Base-by-base conservation (phyloP, 2,888 invertebrate genomes). In the Sussaba pulchella region DNA sequence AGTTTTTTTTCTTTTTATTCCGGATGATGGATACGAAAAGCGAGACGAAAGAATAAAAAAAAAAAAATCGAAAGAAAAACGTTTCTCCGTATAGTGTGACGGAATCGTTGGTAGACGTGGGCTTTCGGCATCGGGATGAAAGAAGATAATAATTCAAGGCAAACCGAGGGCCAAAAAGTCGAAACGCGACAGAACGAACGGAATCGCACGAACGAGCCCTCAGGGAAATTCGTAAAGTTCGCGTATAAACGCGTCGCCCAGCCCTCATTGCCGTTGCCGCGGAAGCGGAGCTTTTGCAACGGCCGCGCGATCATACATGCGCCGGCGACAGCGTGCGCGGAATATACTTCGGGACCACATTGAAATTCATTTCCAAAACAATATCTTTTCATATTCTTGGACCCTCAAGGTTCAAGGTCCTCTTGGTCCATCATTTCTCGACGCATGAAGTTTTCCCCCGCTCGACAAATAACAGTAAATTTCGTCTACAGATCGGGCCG, bases 151-250 rank as follows among this genome's bases (percentile, higher is more conserved):
- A 80, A 83, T 79, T 78, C 2, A 79, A 67, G 79, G 59, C 43
- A 52, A 69, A 71, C 43, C 43, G 21, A 17, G 43, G 24, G 69
- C 12, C 41, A 31, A 43, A 43, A 69, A 67, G 63, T 36, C 14
- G 31, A 57, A 45, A 39, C 45, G 67, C 39, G 73, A 19, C 26
- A 63, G 63, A 66, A 75, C 52, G 41, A 31, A 70, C 63, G 64
- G 57, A 54, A 63, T 54, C 26, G 59, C 43, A 26, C 26, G 69
- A 78, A 83, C 69, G 80, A 76, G 78, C 69, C 83, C 83, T 82
- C 75, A 70, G 83, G 82, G 83, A 83, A 83, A 83, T 83, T 83
- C 57, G 64, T 75, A 80, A 76, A 73, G 70, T 82, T 78, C 36
- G 24, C 52, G 72, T 59, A 39, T 67, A 66, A 73, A 71, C 45